Percentiles rank a stretch among this genome's conserved stretches.
Evolutionary conservation across 1,140 invertebrate species (phyloP).

Genomic region (Cyphomyrmex costatus): DNA sequence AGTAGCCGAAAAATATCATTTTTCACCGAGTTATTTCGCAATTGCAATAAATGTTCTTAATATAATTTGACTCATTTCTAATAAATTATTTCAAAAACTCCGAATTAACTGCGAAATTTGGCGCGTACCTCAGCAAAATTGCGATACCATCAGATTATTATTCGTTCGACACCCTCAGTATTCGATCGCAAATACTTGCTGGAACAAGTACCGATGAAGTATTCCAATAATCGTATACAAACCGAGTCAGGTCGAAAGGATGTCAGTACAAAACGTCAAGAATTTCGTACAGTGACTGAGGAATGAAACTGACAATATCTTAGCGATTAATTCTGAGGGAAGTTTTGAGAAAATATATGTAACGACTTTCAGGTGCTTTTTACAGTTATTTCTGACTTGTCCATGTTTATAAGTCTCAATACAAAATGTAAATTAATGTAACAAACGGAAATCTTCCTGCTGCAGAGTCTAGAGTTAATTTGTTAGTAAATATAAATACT

Average conservation of each 20-base stretch:
- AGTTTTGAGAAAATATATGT: background rate
- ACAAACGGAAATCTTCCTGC: background rate
- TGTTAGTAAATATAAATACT: background rate
- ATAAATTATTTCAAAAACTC: background rate
- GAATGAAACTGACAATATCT: background rate
- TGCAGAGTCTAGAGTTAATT: background rate
- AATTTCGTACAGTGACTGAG: constrained; percentile 40
- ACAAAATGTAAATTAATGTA: background rate
- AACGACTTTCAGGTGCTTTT: background rate
- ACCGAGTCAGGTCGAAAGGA: constrained; percentile 30
- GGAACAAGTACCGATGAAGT: constrained; percentile 73
- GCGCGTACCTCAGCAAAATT: constrained; percentile 42
- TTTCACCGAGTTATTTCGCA: background rate
- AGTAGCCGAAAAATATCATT: background rate
- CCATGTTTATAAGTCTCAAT: background rate
- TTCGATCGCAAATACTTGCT: constrained; percentile 69
- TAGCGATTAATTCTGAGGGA: background rate
- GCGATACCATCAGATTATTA: constrained; percentile 43
- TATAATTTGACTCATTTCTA: background rate
- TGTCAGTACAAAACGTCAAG: constrained; percentile 23
- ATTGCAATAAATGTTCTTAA: background rate
- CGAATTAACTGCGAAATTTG: constrained; percentile 11
- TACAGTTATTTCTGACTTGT: background rate
- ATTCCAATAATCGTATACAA: constrained; percentile 73
- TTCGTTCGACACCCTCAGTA: constrained; percentile 32